These are phyloP conservation scores for Chaetogeoica ovagalla DNA, from an alignment of 2,888 invertebrate species.

Conservation along the genomic window DNA sequence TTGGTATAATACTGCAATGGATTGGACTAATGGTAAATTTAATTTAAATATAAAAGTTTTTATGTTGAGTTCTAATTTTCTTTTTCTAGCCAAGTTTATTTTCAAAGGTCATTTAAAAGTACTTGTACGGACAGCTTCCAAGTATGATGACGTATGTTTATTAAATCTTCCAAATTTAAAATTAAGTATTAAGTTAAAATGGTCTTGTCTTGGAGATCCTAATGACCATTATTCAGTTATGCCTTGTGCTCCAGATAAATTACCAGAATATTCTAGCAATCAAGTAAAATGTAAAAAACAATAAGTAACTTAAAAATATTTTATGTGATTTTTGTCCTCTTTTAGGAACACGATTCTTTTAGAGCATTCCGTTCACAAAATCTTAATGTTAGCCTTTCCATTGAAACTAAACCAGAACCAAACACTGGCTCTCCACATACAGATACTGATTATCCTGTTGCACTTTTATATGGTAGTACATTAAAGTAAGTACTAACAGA, in stretches of 20 bases:
- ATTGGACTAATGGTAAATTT: conserved; percentile 86
- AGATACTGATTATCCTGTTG: conserved; percentile 68
- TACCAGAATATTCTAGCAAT: conserved; percentile 95
- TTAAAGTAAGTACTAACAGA: conserved; percentile 64
- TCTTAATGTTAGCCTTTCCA: conserved; percentile 74
- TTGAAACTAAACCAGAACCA: conserved; percentile 73
- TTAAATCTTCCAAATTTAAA: conserved; percentile 88
- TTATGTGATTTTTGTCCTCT: not conserved
- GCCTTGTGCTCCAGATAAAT: conserved; percentile 92
- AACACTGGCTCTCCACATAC: conserved; percentile 61
- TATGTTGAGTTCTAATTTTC: not conserved
- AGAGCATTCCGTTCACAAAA: conserved; percentile 90
- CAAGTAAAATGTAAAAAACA: conserved; percentile 61
- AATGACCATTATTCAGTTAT: conserved; percentile 95
- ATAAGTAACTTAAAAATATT: not conserved
- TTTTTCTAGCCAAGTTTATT: conserved; percentile 73
- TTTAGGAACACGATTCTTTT: conserved; percentile 87
- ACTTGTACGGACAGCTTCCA: conserved; percentile 94
- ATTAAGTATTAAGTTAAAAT: conserved; percentile 79
- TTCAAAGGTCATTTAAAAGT: conserved; percentile 93
- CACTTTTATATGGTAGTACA: conserved; percentile 89
- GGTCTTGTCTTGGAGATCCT: conserved; percentile 90
- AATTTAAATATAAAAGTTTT: not conserved
- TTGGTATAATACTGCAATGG: conserved; percentile 90
- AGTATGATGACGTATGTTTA: conserved; percentile 96